Evolutionary conservation across 2,888 invertebrate genomes (phyloP).

Genomic region (Tenthredo livida): DNA sequence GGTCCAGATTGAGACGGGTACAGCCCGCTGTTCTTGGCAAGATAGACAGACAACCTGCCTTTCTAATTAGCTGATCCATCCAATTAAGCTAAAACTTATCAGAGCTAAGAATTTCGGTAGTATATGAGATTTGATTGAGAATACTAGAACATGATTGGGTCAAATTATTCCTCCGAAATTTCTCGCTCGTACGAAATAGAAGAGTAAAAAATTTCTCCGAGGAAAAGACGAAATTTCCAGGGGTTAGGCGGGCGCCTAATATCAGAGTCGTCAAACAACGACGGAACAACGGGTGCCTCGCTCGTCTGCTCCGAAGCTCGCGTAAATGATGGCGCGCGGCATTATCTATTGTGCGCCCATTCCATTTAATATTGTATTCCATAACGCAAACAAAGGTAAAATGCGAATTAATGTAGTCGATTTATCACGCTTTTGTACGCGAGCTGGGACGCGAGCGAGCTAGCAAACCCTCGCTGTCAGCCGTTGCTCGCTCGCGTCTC

Average conservation of each 20-base stretch:
- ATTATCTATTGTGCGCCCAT: constrained; percentile 77
- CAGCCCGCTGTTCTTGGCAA: constrained; percentile 3
- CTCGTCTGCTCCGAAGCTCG: constrained; percentile 50
- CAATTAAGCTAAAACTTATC: background rate
- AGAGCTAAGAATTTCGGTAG: background rate
- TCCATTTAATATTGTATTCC: constrained; percentile 78
- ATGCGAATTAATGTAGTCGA: constrained; percentile 78
- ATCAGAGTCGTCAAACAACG: constrained; percentile 44
- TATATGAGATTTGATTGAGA: background rate
- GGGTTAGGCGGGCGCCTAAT: background rate
- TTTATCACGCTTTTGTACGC: constrained; percentile 77
- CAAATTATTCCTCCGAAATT: background rate
- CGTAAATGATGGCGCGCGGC: constrained; percentile 75
- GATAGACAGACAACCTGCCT: background rate
- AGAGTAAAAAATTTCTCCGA: background rate
- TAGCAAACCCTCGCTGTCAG: constrained; percentile 58
- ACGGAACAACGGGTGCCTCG: background rate
- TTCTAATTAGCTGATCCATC: background rate
- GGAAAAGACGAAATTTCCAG: background rate
- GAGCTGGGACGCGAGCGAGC: constrained; percentile 68
- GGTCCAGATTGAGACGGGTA: background rate
- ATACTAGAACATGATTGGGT: background rate
- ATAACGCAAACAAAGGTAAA: constrained; percentile 78
- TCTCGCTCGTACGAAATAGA: background rate
- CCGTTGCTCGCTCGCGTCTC: constrained; percentile 52